Conservation (phyloP, 2,113 vertebrate genomes). For the Acanthisitta chloris region DNA sequence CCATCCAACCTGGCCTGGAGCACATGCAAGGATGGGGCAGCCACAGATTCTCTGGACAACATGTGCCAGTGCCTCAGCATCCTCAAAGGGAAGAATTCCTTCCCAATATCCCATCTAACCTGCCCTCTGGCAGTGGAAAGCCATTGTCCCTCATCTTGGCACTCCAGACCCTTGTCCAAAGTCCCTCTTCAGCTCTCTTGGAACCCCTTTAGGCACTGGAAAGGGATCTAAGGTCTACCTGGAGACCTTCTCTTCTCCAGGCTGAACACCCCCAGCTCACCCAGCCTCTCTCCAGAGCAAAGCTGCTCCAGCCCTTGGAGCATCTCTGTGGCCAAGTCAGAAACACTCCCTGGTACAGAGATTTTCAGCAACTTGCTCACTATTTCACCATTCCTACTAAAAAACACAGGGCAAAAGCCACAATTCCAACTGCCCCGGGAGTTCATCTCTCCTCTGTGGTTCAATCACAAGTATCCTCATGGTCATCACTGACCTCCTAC, state of each 20-base stretch:
- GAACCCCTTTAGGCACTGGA: fast-evolving
- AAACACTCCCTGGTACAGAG: background rate
- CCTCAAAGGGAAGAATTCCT: fast-evolving
- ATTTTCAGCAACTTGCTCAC: fast-evolving
- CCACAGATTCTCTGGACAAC: background rate
- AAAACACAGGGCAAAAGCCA: background rate
- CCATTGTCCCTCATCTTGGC: background rate
- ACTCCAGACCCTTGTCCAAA: background rate
- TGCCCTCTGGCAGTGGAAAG: background rate
- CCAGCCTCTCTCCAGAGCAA: background rate
- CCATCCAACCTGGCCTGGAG: fast-evolving
- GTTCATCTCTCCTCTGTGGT: background rate
- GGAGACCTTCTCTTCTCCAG: background rate
- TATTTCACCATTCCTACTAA: background rate
- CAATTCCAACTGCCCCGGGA: background rate
- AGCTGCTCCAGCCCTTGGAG: background rate
- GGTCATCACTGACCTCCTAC: background rate
- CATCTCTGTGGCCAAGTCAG: background rate
- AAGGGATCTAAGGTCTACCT: background rate
- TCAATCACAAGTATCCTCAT: background rate
- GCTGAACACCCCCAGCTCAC: background rate
- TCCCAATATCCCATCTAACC: fast-evolving
- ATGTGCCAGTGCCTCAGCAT: fast-evolving
- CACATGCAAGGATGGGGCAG: background rate
- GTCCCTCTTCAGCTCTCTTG: background rate